Evolutionary conservation across 2,797 vertebrate species (phyloP), one percentile per base, ranked within the genome.

Genomic region (Carapus acus): DNA sequence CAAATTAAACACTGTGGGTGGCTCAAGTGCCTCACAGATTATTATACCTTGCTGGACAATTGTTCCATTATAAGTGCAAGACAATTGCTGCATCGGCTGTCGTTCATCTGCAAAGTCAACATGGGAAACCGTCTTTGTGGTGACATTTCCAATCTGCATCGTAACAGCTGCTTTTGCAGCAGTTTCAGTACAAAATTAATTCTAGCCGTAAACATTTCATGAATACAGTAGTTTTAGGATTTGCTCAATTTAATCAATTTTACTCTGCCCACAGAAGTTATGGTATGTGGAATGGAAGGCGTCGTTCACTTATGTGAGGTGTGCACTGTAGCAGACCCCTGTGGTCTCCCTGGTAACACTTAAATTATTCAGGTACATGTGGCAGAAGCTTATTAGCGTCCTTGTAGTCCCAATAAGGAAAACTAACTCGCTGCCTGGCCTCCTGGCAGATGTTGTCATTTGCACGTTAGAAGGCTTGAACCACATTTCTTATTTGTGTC

Each of bases 361-460:
- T 82, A 51, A 80, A 80, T 82, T 64, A 80, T 77, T 78, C 58
- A 80, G 61, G 63, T 33, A 14, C 39, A 52, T 38, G 41, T 3
- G 47, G 69, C 58, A 56, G 56, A 53, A 18, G 58, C 50, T 75
- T 65, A 64, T 78, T 68, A 71, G 43, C 54, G 47, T 44, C 22
- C 44, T 52, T 48, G 54, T 38, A 41, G 52, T 55, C n/a, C 39
- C 17, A 21, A 43, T 18, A 8, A 52, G 23, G 14, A 5, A 43
- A 49, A 7, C 44, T 51, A 54, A 43, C 50, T 46, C 44, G n/a
- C 34, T 24, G 49, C 16, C 43, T 40, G 41, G 15, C 34, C 48
- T 49, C 49, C 49, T 13, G 31, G 33, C 56, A 22, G 20, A 14
- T 36, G 12, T 27, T 20, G 33, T 22, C 43, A 21, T 53, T 49